Evolutionary conservation across 2,888 invertebrate genomes (phyloP), one percentile per base, ranked within the genome.

Genomic region (Cosmopolites sordidus): DNA sequence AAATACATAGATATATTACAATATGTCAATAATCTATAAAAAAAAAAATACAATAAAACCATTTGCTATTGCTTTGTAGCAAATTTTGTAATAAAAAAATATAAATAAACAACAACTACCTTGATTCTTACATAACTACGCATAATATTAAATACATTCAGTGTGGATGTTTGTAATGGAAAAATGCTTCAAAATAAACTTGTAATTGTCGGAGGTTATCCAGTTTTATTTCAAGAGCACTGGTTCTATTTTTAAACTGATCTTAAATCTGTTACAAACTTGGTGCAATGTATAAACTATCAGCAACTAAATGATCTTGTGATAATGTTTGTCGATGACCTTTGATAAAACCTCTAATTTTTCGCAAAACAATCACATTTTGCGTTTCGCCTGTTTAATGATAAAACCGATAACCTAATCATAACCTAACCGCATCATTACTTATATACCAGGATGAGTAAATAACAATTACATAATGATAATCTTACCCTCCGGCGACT

Each of bases 401-500:
- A 16, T 40, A 16, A 37, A 4, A 40, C 40, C 15, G 40, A 40
- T 40, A 40, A 40, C 40, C 40, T 16, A 40, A 16, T 5, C 8
- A 6, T 40, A 16, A 12, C 33, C 12, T 11, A 12, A 33, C 33
- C 5, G 12, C 12, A 33, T 33, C 11, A 11, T 33, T 9, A 9
- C 9, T 27, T 33, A 6, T 12, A 33, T n/a, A 12, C 3, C 33
- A 33, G 11, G 3, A 33, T n/a, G 12, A 6, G 33, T 33, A 33
- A 33, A 33, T 12, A 33, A 15, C 12, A 40, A 40, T 40, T 40
- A 40, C 9, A 40, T 12, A 16, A 16, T n/a, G 12, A 4, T n/a
- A 33, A 33, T 83, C 92, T 83, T 81, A 95, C 95, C 94, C 94
- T 82, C 95, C 95, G 75, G 94, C 94, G 68, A 94, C 80, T 69